A percentile compares a stretch with the other conserved stretches of the same genome.
Evolutionary conservation across 2,113 vertebrate genomes (phyloP).

Genomic region (Pipa parva): DNA sequence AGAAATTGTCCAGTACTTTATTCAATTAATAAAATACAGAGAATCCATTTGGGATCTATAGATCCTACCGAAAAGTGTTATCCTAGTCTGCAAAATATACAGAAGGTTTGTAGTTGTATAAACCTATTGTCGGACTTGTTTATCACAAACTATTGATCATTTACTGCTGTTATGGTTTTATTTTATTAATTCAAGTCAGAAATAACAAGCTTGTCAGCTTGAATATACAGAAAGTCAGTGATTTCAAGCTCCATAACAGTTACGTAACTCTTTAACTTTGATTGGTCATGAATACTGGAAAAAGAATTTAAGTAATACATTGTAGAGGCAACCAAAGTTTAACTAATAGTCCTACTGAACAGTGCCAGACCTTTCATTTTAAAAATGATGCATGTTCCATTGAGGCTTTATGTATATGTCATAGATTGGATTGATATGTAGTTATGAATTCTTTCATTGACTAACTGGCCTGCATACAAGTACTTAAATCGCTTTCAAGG

Average conservation of each 20-base stretch:
- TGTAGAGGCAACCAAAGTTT: neutral
- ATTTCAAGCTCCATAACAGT: conserved; percentile 2
- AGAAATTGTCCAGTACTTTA: no score
- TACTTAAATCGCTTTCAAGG: neutral
- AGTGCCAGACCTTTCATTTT: conserved; percentile 22
- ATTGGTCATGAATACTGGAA: conserved; percentile 12
- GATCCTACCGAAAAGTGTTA: no score
- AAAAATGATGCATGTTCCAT: conserved; percentile 13
- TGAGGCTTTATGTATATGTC: conserved; percentile 16
- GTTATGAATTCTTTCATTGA: neutral
- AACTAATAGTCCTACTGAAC: neutral
- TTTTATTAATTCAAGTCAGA: neutral
- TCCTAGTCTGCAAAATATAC: no score
- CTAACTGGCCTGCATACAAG: conserved; percentile 9
- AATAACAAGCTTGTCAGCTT: conserved; percentile 1
- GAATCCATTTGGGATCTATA: no score
- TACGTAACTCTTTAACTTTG: conserved; percentile 24
- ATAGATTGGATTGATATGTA: conserved; percentile 26
- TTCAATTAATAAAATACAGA: no score
- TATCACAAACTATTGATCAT: neutral
- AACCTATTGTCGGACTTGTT: conserved; percentile 6
- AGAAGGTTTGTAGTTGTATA: neutral
- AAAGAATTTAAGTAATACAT: conserved; percentile 15
- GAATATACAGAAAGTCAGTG: neutral
- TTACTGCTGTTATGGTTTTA: neutral